phyloP scores from a whole-genome alignment of 2,888 invertebrate genomes.

The Thyatira batis region DNA sequence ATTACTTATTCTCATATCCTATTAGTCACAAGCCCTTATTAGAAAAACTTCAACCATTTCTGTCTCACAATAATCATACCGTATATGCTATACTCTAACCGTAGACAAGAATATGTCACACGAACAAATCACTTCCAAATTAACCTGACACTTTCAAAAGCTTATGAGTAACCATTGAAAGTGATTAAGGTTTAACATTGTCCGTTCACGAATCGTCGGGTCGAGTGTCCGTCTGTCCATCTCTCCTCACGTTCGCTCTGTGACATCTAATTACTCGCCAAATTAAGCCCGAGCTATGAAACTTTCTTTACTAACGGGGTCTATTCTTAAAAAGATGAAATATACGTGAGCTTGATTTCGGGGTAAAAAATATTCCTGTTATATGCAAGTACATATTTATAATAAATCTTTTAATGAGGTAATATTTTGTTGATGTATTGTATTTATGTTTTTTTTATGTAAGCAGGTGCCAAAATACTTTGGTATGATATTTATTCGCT shows the following conservation, averaged over 20 bases:
- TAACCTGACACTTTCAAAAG: constrained; percentile 35
- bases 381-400: neutral
- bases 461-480: too few species aligned
- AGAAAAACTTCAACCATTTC: constrained; percentile 2
- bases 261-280: constrained; percentile 66
- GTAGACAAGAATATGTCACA: constrained; percentile 26
- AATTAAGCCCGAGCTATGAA: constrained; percentile 53
- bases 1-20: neutral
- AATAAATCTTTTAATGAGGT: too few species aligned
- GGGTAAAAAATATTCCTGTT: neutral
- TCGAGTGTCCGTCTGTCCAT: constrained; percentile 32
- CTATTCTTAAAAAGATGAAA: constrained; percentile 9
- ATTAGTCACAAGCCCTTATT: neutral
- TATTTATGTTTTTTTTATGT: too few species aligned
- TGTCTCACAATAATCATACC: neutral
- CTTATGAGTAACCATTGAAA: constrained; percentile 37
- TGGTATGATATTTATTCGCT: too few species aligned
- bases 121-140: constrained; percentile 39
- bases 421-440: too few species aligned
- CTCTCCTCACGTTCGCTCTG: constrained; percentile 45
- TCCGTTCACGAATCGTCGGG: constrained; percentile 46
- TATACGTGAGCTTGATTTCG: neutral
- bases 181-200: constrained; percentile 20
- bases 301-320: constrained; percentile 35
- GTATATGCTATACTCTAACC: constrained; percentile 13